Evolutionary conservation across 92 coral and sea anemone species (phyloP).

Genomic region (Parazoanthus atlanticus): DNA sequence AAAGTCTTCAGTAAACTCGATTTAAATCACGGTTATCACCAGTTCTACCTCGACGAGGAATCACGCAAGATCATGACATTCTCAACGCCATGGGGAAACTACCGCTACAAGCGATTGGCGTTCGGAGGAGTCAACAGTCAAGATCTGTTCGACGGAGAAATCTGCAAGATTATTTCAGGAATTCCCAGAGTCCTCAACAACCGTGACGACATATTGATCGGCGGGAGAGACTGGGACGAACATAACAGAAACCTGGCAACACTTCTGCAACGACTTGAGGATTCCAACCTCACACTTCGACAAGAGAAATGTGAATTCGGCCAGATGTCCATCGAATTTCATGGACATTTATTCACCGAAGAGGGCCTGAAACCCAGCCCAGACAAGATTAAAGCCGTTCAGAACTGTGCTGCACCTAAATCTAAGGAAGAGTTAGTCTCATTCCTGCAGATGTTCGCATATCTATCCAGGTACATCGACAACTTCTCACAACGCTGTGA

Average conservation of each 20-base stretch:
- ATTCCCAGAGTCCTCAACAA: conserved; percentile 57
- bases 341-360: conserved; percentile 63
- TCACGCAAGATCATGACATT: conserved; percentile 56
- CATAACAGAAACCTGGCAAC: conserved; percentile 48
- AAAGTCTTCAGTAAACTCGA: conserved; percentile 50
- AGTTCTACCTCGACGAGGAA: conserved; percentile 40
- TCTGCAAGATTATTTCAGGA: conserved; percentile 52
- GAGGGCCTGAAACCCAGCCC: conserved; percentile 64
- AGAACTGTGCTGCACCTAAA: conserved; percentile 38
- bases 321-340: conserved; percentile 54
- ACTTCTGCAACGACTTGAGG: conserved; percentile 53
- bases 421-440: conserved; percentile 54
- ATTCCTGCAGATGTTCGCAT: conserved; percentile 44
- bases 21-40: conserved; percentile 46
- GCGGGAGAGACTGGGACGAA: conserved; percentile 52
- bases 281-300: conserved; percentile 45
- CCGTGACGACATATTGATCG: conserved; percentile 61
- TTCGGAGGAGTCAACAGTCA: conserved; percentile 70
- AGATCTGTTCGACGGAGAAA: conserved; percentile 62
- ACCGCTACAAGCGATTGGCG: conserved; percentile 57
- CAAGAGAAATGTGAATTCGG: conserved; percentile 60
- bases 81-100: conserved; percentile 67
- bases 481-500: conserved; percentile 17
- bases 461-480: conserved; percentile 27
- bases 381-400: conserved; percentile 49